Evolutionary conservation across 2,888 invertebrate genomes (phyloP).

Genomic region (Auanema sp.): DNA sequence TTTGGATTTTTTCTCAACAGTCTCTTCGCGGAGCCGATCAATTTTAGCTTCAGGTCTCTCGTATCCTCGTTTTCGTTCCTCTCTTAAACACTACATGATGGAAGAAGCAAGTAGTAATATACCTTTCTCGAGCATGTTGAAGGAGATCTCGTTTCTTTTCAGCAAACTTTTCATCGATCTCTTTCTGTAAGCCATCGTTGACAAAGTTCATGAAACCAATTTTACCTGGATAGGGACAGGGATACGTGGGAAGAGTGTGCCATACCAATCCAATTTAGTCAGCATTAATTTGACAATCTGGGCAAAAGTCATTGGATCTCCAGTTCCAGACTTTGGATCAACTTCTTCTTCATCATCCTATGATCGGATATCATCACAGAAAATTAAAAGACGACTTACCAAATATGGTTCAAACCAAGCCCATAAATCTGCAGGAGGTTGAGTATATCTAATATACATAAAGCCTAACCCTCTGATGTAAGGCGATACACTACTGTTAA

Average conservation of each 20-base stretch:
- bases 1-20: conserved; percentile 11
- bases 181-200: conserved; percentile 51
- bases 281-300: conserved; percentile 67
- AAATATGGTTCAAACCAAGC: conserved; percentile 96
- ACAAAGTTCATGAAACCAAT: not conserved
- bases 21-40: not conserved
- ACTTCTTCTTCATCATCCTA: conserved; percentile 70
- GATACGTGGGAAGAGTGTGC: conserved; percentile 94
- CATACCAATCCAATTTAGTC: conserved; percentile 90
- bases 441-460: conserved; percentile 77
- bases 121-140: conserved; percentile 14
- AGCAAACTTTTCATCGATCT: conserved; percentile 59
- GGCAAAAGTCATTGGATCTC: conserved; percentile 88
- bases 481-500: conserved; percentile 92
- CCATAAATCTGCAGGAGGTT: conserved; percentile 91
- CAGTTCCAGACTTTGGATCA: conserved; percentile 96
- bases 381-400: conserved; percentile 64
- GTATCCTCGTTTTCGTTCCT: not conserved
- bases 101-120: not conserved
- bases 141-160: conserved; percentile 45
- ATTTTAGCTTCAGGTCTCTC: conserved; percentile 10
- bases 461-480: conserved; percentile 92
- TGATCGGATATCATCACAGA: not conserved
- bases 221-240: conserved; percentile 84
- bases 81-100: not conserved